A percentile compares a stretch with the other conserved stretches of the same genome.
These are phyloP conservation scores for Mamestra brassicae DNA, from an alignment of 2,888 invertebrate genomes.

Conservation along the genomic window DNA sequence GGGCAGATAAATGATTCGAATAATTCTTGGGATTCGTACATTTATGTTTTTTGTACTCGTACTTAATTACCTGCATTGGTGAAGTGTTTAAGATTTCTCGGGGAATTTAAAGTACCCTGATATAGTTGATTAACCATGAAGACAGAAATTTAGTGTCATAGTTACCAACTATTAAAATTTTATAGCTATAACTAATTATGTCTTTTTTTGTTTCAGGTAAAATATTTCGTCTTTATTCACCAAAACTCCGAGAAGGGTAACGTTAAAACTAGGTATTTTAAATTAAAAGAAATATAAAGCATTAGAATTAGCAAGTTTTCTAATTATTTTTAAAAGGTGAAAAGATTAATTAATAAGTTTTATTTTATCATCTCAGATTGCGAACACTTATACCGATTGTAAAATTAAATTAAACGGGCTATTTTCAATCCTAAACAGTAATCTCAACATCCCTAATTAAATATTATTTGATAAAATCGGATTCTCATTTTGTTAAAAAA, in stretches of 20 bases:
- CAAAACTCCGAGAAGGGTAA: background rate
- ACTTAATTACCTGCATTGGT: background rate
- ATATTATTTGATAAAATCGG: conserved; percentile 71
- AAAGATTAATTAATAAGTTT: no score
- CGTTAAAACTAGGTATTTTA: background rate
- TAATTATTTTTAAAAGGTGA: no score
- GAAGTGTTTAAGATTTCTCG: background rate
- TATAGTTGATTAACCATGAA: background rate
- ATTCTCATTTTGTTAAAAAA: conserved; percentile 54
- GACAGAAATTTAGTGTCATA: no score
- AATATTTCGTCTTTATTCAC: background rate
- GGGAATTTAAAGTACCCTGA: background rate
- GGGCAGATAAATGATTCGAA: conserved; percentile 32
- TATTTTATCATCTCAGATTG: background rate
- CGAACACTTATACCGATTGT: background rate
- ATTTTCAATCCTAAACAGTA: background rate
- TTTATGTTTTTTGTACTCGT: background rate
- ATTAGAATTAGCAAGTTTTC: no score
- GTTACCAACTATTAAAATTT: no score
- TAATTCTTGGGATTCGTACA: conserved; percentile 9
- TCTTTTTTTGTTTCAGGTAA: conserved; percentile 54
- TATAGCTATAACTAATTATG: background rate
- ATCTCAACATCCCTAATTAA: conserved; percentile 68
- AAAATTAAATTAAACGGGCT: background rate
- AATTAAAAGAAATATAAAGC: no score